phyloP scores from a whole-genome alignment of 2,113 vertebrate species.

The Pao palembangensis region DNA sequence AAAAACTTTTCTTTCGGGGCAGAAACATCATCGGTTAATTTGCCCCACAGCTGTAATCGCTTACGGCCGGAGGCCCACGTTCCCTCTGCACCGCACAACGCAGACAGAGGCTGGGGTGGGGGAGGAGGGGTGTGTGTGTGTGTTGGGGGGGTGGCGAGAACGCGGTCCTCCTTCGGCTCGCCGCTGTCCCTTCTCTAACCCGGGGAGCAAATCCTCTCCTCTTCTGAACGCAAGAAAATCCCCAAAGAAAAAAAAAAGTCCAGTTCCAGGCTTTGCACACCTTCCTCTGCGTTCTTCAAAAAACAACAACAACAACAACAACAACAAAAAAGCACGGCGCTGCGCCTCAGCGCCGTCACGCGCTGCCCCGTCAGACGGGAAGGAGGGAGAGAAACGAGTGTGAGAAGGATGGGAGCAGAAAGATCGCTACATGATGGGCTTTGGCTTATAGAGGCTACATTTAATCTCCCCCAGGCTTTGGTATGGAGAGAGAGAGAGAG shows the following conservation, averaged over 20 bases:
- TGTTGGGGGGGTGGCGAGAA: constrained; percentile 31
- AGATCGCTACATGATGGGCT: constrained; percentile 89
- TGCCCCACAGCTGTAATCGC: constrained; percentile 78
- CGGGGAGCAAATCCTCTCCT: constrained; percentile 45
- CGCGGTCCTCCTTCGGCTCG: constrained; percentile 45
- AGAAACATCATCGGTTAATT: constrained; percentile 77
- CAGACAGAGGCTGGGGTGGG: constrained; percentile 16
- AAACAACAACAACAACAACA: not conserved
- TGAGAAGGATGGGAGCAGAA: constrained; percentile 66
- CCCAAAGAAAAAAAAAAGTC: constrained; percentile 36
- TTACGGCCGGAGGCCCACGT: constrained; percentile 74
- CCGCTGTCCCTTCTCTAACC: constrained; percentile 52
- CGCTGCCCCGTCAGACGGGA: constrained; percentile 62
- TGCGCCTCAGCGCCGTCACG: constrained; percentile 19
- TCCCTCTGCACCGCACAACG: constrained; percentile 61
- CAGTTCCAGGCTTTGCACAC: constrained; percentile 25
- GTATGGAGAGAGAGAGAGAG: constrained; percentile 74
- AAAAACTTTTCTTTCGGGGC: constrained; percentile 11
- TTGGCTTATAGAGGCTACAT: constrained; percentile 94
- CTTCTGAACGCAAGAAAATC: constrained; percentile 37
- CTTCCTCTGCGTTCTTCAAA: not conserved
- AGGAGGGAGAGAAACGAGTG: constrained; percentile 23
- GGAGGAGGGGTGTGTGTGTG: not conserved
- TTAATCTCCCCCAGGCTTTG: constrained; percentile 93
- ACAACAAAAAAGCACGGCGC: constrained; percentile 8